Base-by-base conservation (phyloP, 1,140 invertebrate species). In the Rhopalosiphum maidis region DNA sequence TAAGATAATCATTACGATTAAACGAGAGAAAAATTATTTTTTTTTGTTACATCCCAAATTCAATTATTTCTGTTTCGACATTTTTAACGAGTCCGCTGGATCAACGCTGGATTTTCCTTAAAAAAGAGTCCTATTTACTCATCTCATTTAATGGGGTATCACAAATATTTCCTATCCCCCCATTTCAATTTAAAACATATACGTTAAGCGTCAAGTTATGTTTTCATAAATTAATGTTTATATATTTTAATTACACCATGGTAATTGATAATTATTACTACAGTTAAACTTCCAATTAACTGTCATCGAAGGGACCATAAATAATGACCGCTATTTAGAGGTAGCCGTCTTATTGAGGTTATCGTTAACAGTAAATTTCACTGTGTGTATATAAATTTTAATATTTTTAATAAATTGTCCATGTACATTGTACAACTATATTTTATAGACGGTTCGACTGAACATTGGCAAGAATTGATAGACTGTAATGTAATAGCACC, bases 401-500 rank as follows among this genome's bases (percentile, higher is more conserved):
- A 30, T 68, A 5, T 68, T n/a, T 77, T 18, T 18, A 77, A 77
- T 18, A n/a, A 55, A 55, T 77, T 77, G 0, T 18, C n/a, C n/a
- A 35, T 77, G 15, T 15, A 77, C 3, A 21, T 21, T 77, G 15
- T 15, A 77, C 3, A 21, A 77, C 6, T 77, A 6, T 51, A 48
- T 77, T 77, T 77, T 35, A 11, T 43, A 92, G 90, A 83, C 48
- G 90, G 90, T 48, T 83, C 21, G 22, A 18, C n/a, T 4, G 68
- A 92, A 23, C 0, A 83, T 35, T 83, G 68, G 90, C 18, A 83
- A 51, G 90, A 92, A 83, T 22, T 92, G 51, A 92, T 92, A 1
- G 22, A 92, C 30, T 92, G 68, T 21, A 92, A 92, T 46, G 11
- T 92, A 51, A 25, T 92, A 11, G 90, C 90, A 23, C 60, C 90